These are phyloP conservation scores for Chaetops frenatus DNA, from an alignment of 2,113 vertebrate species.

Conservation along the genomic window DNA sequence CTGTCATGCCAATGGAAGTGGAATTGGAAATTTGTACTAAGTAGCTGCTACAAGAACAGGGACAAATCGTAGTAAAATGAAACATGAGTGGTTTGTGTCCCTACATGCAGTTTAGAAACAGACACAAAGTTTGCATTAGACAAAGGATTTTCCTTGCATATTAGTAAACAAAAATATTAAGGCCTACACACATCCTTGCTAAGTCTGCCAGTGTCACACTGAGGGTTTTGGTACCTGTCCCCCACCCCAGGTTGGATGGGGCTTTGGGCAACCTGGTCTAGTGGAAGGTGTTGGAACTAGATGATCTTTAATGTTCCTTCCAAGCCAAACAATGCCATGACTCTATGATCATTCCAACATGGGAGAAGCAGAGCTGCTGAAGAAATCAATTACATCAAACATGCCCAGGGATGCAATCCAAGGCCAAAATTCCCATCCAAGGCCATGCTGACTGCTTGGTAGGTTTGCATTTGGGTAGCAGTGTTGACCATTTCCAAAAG, in stretches of 20 bases:
- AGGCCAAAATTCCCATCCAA: neutral
- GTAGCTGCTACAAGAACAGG: neutral
- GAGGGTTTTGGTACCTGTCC: neutral
- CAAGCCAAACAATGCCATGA: neutral
- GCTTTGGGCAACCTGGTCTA: neutral
- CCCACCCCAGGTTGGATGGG: neutral
- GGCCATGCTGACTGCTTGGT: neutral
- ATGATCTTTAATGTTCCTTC: neutral
- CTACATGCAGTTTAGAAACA: neutral
- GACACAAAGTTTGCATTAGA: neutral
- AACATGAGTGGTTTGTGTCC: rapidly evolving
- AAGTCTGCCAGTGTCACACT: neutral
- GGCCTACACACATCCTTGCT: rapidly evolving
- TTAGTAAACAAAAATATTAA: neutral
- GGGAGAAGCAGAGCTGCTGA: neutral
- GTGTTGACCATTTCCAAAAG: neutral
- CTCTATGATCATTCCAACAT: neutral
- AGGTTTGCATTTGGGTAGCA: neutral
- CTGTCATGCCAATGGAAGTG: rapidly evolving
- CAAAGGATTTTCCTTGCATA: neutral
- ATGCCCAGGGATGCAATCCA: neutral
- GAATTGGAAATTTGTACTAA: neutral
- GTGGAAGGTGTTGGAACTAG: neutral
- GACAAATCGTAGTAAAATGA: neutral
- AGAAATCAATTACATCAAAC: neutral